These are phyloP conservation scores for Schrankia costaestrigalis DNA, from an alignment of 2,888 invertebrate species.

Conservation along the genomic window DNA sequence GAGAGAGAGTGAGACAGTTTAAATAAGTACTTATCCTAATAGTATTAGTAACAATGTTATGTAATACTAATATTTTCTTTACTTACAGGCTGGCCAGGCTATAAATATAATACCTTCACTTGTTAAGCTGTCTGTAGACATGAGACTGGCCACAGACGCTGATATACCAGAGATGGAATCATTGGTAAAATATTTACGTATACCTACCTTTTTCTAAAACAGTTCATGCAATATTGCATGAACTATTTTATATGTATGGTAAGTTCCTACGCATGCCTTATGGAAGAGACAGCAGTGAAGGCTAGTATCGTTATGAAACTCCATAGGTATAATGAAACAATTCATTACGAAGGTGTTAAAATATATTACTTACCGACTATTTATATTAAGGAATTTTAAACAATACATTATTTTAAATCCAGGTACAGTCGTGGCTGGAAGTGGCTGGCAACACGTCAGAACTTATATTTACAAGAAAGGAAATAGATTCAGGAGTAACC, in stretches of 20 bases:
- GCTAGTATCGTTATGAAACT: no score
- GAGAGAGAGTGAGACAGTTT: no score
- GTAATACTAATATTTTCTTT: neutral
- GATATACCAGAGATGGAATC: slow-evolving; percentile 38
- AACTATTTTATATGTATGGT: neutral
- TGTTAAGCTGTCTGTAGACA: slow-evolving; percentile 50
- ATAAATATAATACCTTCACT: slow-evolving; percentile 51
- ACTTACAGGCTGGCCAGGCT: slow-evolving; percentile 51
- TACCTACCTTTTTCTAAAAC: neutral
- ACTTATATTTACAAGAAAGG: slow-evolving; percentile 45
- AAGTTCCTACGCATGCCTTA: neutral
- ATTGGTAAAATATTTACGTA: slow-evolving; percentile 39
- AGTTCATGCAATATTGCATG: neutral
- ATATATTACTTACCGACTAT: no score
- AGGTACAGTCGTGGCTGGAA: slow-evolving; percentile 54
- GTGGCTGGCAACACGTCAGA: slow-evolving; percentile 46
- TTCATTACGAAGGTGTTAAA: no score
- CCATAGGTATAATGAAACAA: no score
- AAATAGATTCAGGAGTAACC: slow-evolving; percentile 61
- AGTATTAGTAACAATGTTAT: neutral
- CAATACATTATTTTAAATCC: neutral
- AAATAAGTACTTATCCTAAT: no score
- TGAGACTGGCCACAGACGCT: slow-evolving; percentile 45
- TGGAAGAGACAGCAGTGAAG: no score
- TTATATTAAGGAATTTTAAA: neutral